These are phyloP conservation scores for Acipenser transmontanus DNA, from an alignment of 2,797 vertebrate species.

Conservation along the genomic window DNA sequence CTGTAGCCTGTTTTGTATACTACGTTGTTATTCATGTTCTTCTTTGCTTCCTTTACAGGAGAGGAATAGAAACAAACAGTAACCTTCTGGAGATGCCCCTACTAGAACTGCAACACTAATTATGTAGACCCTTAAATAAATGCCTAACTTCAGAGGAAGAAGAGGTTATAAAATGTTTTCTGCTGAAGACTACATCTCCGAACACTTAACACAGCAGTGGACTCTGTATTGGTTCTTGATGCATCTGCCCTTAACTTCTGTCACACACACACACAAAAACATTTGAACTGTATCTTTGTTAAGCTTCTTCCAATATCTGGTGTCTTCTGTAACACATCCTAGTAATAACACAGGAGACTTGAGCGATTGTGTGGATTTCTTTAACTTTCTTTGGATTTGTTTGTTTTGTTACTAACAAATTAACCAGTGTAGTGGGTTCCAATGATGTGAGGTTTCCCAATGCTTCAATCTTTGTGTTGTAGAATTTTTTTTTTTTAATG, in stretches of 20 bases:
- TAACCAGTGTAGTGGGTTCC: constrained; percentile 73
- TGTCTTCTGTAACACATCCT: constrained; percentile 80
- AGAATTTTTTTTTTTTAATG: constrained; percentile 53
- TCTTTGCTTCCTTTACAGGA: constrained; percentile 68
- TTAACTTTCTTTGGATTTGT: constrained; percentile 72
- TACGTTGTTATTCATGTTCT: not conserved
- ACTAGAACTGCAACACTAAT: constrained; percentile 95
- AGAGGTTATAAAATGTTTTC: constrained; percentile 73
- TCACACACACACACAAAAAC: constrained; percentile 60
- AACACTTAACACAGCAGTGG: constrained; percentile 86
- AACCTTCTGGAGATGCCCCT: constrained; percentile 77
- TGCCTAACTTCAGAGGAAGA: constrained; percentile 86
- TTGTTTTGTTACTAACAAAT: constrained; percentile 89
- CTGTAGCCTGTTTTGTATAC: no score
- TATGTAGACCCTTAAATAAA: constrained; percentile 92
- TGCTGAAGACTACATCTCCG: constrained; percentile 85
- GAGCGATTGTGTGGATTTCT: constrained; percentile 25
- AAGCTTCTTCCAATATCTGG: constrained; percentile 88
- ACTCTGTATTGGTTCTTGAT: constrained; percentile 80
- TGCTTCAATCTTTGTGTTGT: constrained; percentile 67
- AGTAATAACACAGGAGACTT: constrained; percentile 65
- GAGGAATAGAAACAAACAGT: constrained; percentile 98
- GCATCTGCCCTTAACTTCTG: constrained; percentile 73
- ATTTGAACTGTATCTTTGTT: constrained; percentile 84
- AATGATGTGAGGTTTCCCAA: constrained; percentile 76